These are phyloP conservation scores for Chrysaora quinquecirrha DNA, from an alignment of 30 jellyfish, hydroid and myxozoan genomes.

Conservation along the genomic window DNA sequence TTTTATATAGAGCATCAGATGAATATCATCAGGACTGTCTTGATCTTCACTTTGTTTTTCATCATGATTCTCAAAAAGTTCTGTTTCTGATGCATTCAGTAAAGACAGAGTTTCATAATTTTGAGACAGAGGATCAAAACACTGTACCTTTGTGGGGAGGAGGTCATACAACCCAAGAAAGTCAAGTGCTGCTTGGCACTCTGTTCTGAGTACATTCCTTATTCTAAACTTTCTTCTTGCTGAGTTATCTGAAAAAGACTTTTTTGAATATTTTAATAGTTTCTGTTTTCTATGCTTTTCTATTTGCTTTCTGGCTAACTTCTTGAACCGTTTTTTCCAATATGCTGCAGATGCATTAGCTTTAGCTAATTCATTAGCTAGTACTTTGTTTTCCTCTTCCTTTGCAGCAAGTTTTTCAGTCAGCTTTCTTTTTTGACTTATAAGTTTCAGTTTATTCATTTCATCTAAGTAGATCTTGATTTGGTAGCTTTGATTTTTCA, in stretches of 20 bases:
- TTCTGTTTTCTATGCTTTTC: not conserved
- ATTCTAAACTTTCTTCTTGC: not conserved
- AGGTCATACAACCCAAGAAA: not conserved
- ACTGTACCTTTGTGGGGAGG: not conserved
- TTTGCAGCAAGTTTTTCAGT: not conserved
- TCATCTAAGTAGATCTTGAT: not conserved
- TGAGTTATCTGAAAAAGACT: not conserved
- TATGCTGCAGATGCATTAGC: not conserved
- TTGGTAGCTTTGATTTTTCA: not conserved
- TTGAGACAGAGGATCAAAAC: not conserved
- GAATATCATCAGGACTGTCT: not conserved
- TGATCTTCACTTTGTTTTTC: not conserved
- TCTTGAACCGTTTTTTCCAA: not conserved
- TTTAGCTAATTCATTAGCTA: not conserved
- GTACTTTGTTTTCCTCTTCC: not conserved
- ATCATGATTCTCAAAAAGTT: not conserved
- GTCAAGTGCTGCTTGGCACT: conserved; percentile 22
- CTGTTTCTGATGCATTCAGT: not conserved
- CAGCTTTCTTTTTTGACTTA: not conserved
- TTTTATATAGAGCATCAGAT: conserved; percentile 12
- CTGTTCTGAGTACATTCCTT: not conserved
- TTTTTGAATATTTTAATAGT: not conserved
- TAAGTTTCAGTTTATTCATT: not conserved
- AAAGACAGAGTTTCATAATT: not conserved
- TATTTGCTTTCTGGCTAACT: not conserved